These are phyloP conservation scores for Taurulus bubalis DNA, from an alignment of 2,113 vertebrate species.

Conservation along the genomic window DNA sequence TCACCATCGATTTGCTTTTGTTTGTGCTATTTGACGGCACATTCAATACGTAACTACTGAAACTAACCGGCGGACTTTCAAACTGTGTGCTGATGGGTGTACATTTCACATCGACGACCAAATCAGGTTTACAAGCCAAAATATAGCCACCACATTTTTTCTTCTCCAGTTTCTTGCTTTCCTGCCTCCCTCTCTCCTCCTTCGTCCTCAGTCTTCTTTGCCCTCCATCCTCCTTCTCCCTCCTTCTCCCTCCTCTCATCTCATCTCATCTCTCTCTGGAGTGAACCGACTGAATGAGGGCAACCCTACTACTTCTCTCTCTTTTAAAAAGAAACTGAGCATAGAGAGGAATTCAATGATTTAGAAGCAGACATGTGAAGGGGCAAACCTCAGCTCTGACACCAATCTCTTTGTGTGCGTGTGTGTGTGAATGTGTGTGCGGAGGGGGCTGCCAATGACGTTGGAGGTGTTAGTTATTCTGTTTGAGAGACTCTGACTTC, in stretches of 20 bases:
- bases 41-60: background rate
- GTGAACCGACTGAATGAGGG: conserved; percentile 77
- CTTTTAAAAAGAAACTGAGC: conserved; percentile 26
- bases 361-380: conserved; percentile 24
- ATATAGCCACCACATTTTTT: background rate
- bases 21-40: conserved; percentile 9
- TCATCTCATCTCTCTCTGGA: conserved; percentile 26
- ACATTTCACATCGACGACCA: conserved; percentile 16
- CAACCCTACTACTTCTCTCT: conserved; percentile 59
- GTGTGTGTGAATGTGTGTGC: background rate
- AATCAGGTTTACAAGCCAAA: background rate
- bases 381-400: conserved; percentile 63
- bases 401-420: conserved; percentile 55
- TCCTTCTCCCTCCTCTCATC: background rate
- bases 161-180: background rate
- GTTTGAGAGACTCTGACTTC: conserved; percentile 67
- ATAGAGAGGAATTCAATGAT: conserved; percentile 59
- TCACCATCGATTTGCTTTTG: conserved; percentile 21
- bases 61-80: background rate
- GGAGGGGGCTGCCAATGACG: conserved; percentile 61
- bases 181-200: conserved; percentile 8
- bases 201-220: background rate
- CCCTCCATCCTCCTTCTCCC: background rate
- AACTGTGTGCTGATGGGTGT: background rate
- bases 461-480: conserved; percentile 72